Base-by-base conservation (phyloP, 2,888 invertebrate genomes). In the Hyppa rectilinea region DNA sequence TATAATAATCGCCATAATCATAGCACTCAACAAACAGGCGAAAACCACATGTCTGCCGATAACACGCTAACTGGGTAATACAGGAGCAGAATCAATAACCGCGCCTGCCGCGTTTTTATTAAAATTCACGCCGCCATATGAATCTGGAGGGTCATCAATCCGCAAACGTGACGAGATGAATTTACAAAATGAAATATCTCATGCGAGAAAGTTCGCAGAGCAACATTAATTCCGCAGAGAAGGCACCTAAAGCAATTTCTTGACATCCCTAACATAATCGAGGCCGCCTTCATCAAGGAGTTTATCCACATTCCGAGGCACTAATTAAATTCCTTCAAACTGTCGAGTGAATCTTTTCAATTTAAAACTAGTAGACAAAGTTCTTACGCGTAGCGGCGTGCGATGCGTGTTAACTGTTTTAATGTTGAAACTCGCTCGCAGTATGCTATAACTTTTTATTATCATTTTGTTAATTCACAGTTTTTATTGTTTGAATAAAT, bases 271-370 rank as follows among this genome's bases (percentile, higher is more conserved):
- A 84, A 88, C 87, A 85, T 86, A 87, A 87, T 84, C 87, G 85
- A 78, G 81, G 80, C 83, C 75, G 85, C 87, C 87, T 87, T 82
- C 89, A 86, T 91, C 87, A 87, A 86, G 82, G 81, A 90, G 90
- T 88, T 91, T 91, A 91, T 92, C 90, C 89, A 88, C 89, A 91
- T 92, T 90, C 91, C 89, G 81, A 88, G 81, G 82, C 89, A 90
- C 86, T 93, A 93, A 94, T 94, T 92, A 94, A 93, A 94, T 94
- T 93, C 93, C 92, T 82, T 82, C 86, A 86, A 87, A 87, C 86
- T 87, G 85, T 69, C 80, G 86, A 82, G 86, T 83, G 85, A 88
- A 89, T 89, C 87, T 89, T 89, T 90, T 88, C 83, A 88, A 87
- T 87, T 87, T 84, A 81, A 84, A 86, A 85, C 85, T 84, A 79